phyloP scores from a whole-genome alignment of 1,140 invertebrate genomes.

The Onthophagus taurus region DNA sequence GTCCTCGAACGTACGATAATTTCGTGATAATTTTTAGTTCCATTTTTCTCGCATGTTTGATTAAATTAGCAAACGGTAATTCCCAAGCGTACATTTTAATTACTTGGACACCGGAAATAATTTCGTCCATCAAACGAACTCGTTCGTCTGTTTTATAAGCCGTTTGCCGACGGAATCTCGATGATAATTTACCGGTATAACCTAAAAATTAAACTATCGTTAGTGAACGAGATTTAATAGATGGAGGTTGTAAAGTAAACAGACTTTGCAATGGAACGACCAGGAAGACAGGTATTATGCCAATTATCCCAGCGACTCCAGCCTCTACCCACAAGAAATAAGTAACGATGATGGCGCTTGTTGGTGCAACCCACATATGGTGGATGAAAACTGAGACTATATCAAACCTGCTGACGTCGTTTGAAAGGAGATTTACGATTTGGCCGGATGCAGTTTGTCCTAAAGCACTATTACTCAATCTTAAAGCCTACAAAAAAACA shows the following conservation, averaged over 20 bases:
- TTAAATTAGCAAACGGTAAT: slow-evolving; percentile 54
- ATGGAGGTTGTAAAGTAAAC: slow-evolving; percentile 20
- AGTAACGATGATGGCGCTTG: slow-evolving; percentile 50
- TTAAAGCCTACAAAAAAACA: slow-evolving; percentile 39
- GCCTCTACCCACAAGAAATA: slow-evolving; percentile 55
- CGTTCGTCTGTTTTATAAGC: slow-evolving; percentile 63
- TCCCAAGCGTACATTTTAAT: slow-evolving; percentile 82
- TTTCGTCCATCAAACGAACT: slow-evolving; percentile 69
- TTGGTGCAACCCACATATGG: slow-evolving; percentile 56
- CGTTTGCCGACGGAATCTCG: slow-evolving; percentile 51
- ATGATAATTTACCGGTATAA: slow-evolving; percentile 57
- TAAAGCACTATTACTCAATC: slow-evolving; percentile 54
- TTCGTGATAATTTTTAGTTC: slow-evolving; percentile 54
- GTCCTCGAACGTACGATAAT: slow-evolving; percentile 57
- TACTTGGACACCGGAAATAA: slow-evolving; percentile 59
- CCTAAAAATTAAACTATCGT: slow-evolving; percentile 36
- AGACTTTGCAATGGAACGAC: slow-evolving; percentile 65
- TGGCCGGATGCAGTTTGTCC: slow-evolving; percentile 73
- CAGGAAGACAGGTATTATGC: slow-evolving; percentile 55
- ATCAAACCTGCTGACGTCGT: slow-evolving; percentile 63
- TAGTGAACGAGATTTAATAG: background rate
- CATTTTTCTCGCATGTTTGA: slow-evolving; percentile 47
- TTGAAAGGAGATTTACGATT: slow-evolving; percentile 75
- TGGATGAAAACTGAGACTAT: slow-evolving; percentile 49
- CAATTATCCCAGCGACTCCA: slow-evolving; percentile 55